A percentile compares a stretch with the other conserved stretches of the same genome.
Evolutionary conservation across 2,113 vertebrate genomes (phyloP).

Genomic region (Uropsilus gracilis): DNA sequence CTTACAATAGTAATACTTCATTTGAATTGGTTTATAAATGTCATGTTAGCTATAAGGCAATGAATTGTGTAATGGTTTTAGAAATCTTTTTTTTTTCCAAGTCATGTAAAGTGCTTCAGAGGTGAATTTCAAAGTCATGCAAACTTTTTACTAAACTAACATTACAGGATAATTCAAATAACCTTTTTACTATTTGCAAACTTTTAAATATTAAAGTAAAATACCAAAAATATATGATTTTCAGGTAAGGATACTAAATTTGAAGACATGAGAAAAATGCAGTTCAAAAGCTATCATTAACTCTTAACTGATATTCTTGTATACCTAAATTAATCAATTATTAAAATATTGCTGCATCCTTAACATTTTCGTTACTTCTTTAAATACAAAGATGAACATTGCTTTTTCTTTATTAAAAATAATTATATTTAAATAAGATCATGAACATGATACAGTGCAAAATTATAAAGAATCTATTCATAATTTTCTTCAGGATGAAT

Average conservation of each 20-base stretch:
- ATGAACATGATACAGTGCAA: background rate
- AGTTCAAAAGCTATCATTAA: no score
- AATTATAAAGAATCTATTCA: background rate
- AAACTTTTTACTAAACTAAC: conserved; percentile 51
- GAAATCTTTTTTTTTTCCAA: conserved; percentile 49
- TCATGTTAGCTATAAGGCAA: conserved; percentile 68
- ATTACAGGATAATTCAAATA: background rate
- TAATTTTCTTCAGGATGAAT: background rate
- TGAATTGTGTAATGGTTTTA: conserved; percentile 76
- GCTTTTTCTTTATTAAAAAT: background rate
- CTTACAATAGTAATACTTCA: conserved; percentile 69
- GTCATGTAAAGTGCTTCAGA: conserved; percentile 29
- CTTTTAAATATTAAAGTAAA: background rate
- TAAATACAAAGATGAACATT: background rate
- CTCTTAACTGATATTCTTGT: no score
- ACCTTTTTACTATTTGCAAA: background rate
- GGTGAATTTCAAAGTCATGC: conserved; percentile 73
- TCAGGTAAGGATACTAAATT: background rate
- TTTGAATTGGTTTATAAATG: conserved; percentile 79
- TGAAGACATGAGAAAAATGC: no score
- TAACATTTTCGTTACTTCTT: no score
- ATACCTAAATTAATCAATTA: no score
- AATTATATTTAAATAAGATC: background rate
- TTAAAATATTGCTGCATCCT: no score
- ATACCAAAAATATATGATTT: background rate